phyloP scores from a whole-genome alignment of 1,140 invertebrate genomes.

The Pseudomyrmex cubaensis region DNA sequence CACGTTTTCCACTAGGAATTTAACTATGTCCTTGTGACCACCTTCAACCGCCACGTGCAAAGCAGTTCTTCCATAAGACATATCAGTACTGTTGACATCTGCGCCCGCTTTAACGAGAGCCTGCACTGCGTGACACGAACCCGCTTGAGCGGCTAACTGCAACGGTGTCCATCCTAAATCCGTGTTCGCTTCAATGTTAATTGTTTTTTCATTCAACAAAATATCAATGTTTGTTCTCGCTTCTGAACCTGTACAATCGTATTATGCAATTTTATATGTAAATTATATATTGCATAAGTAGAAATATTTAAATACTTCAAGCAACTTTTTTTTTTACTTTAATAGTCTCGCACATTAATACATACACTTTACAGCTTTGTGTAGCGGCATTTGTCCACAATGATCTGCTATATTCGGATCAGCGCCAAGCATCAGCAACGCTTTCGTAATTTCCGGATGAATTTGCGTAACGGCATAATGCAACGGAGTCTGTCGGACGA shows the following conservation, averaged over 20 bases:
- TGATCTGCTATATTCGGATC: slow-evolving; percentile 84
- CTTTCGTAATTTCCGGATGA: slow-evolving; percentile 80
- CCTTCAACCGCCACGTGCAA: slow-evolving; percentile 86
- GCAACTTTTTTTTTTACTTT: neutral
- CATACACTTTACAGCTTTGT: slow-evolving; percentile 84
- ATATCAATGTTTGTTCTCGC: slow-evolving; percentile 71
- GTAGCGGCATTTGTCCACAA: slow-evolving; percentile 84
- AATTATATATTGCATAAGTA: neutral
- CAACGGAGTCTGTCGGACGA: slow-evolving; percentile 81
- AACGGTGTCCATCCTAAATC: slow-evolving; percentile 85
- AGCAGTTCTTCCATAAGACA: slow-evolving; percentile 86
- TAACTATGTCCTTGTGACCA: slow-evolving; percentile 83
- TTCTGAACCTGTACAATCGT: slow-evolving; percentile 57
- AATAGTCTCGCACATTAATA: slow-evolving; percentile 48
- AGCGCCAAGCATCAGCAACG: slow-evolving; percentile 82
- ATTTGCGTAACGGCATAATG: slow-evolving; percentile 85
- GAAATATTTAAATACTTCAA: neutral
- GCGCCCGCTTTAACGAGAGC: slow-evolving; percentile 84
- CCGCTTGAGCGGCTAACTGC: slow-evolving; percentile 85
- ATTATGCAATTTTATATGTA: neutral
- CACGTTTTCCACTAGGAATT: slow-evolving; percentile 84
- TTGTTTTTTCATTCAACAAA: slow-evolving; percentile 68
- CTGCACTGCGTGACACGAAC: slow-evolving; percentile 83
- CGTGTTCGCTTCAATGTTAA: slow-evolving; percentile 69
- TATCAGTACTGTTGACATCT: slow-evolving; percentile 84